Conservation (phyloP, 2,797 vertebrate genomes). For the Acrocephalus scirpaceus region DNA sequence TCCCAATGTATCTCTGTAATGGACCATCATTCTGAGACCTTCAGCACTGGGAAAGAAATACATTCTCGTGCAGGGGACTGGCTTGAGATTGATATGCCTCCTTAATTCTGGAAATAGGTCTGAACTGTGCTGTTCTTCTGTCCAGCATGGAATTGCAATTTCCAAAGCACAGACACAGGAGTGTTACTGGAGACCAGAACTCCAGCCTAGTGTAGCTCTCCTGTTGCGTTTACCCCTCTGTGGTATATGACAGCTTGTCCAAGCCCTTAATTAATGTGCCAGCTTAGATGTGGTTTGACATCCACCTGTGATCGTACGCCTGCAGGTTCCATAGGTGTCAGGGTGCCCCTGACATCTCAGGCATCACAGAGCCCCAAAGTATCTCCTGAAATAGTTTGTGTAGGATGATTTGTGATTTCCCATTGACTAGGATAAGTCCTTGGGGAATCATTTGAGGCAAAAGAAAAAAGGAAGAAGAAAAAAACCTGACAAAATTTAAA, state of each 20-base stretch:
- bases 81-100: background rate
- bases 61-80: background rate
- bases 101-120: constrained; percentile 6
- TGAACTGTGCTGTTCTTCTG: background rate
- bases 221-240: background rate
- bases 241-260: background rate
- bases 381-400: background rate
- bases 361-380: background rate
- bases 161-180: background rate
- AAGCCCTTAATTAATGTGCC: background rate
- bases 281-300: accelerated
- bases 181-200: background rate
- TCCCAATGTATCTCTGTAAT: background rate
- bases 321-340: accelerated
- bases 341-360: too few relatives aligned
- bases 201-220: background rate
- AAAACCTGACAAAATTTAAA: background rate
- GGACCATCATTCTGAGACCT: constrained; percentile 32
- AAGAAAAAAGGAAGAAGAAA: background rate
- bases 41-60: background rate
- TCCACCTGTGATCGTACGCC: background rate
- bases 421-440: background rate
- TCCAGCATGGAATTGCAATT: background rate
- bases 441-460: background rate
- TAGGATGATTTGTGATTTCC: background rate